Percentiles rank a stretch among this genome's conserved stretches.
Evolutionary conservation across 2,113 vertebrate species (phyloP).

Genomic region (Anser brachyrhynchus): DNA sequence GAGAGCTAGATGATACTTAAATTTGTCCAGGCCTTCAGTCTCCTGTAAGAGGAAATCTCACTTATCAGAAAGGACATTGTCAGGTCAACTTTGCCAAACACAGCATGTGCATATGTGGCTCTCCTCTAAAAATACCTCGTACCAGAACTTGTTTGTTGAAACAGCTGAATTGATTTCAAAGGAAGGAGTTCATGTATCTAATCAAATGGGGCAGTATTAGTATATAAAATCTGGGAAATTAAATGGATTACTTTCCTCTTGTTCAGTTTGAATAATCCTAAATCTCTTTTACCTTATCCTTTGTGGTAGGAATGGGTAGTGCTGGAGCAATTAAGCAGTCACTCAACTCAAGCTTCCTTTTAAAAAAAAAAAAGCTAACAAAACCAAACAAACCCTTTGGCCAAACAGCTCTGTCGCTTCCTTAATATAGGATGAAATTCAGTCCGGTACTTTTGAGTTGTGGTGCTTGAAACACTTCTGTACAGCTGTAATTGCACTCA

Average conservation of each 20-base stretch:
- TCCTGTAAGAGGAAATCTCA: neutral
- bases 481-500: neutral
- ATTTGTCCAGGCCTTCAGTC: neutral
- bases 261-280: neutral
- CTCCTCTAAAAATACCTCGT: neutral
- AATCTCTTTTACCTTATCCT: neutral
- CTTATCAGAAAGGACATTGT: neutral
- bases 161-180: neutral
- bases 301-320: neutral
- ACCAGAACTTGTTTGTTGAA: neutral
- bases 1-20: neutral
- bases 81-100: conserved; percentile 13
- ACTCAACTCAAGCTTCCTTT: neutral
- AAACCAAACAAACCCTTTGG: neutral
- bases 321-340: neutral
- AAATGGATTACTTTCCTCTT: neutral
- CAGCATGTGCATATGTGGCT: neutral
- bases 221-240: neutral
- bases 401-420: neutral
- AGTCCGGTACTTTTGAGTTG: neutral
- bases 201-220: neutral
- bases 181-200: neutral
- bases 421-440: neutral
- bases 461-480: neutral
- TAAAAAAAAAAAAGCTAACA: neutral